Percentiles rank a stretch among this genome's conserved stretches.
These are phyloP conservation scores for Stercorarius parasiticus DNA, from an alignment of 2,113 vertebrate genomes.

Conservation along the genomic window DNA sequence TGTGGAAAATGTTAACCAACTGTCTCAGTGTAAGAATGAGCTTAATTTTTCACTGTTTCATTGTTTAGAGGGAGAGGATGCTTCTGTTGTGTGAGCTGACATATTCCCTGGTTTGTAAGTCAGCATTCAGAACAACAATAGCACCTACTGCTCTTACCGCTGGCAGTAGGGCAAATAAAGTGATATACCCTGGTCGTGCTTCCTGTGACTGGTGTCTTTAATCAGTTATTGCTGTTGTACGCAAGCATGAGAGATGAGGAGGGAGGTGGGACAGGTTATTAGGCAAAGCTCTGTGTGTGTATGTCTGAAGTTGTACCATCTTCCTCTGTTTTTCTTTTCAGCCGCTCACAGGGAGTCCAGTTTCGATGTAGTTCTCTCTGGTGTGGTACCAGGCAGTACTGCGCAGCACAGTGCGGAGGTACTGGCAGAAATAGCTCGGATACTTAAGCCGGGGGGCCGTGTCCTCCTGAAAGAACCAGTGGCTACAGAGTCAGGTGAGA, in stretches of 20 bases:
- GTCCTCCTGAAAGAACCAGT: slow-evolving; percentile 86
- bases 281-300: not conserved
- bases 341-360: slow-evolving; percentile 84
- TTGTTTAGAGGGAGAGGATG: not conserved
- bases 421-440: slow-evolving; percentile 86
- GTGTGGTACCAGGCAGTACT: slow-evolving; percentile 77
- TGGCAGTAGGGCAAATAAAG: not conserved
- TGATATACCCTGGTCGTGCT: accelerated
- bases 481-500: slow-evolving; percentile 73
- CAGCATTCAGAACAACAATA: accelerated
- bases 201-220: not conserved
- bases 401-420: slow-evolving; percentile 78
- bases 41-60: not conserved
- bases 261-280: not conserved
- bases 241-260: not conserved
- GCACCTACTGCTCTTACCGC: not conserved
- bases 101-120: not conserved
- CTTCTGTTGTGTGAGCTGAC: not conserved
- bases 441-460: slow-evolving; percentile 87
- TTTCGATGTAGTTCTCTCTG: slow-evolving; percentile 85
- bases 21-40: slow-evolving; percentile 80
- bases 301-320: not conserved
- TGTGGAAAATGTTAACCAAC: slow-evolving; percentile 84
- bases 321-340: slow-evolving; percentile 44
- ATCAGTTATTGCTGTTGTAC: not conserved